Evolutionary conservation across 1,140 invertebrate genomes (phyloP), one percentile per base, ranked within the genome.

Genomic region (Philopotamus ludificatus): DNA sequence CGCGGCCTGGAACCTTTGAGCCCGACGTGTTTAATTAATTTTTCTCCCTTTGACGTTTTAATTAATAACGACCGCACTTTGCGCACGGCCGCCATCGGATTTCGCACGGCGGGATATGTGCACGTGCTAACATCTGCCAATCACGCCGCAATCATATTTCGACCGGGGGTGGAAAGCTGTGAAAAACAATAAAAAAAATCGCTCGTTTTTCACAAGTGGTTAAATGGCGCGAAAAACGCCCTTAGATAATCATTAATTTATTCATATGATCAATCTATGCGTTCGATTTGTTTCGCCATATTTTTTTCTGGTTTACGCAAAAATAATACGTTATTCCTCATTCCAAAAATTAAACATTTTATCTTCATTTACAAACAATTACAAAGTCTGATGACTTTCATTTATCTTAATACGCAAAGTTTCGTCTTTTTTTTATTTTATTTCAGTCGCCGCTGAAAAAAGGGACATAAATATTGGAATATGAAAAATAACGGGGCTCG

Each of bases 401-500:
- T n/a, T n/a, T n/a, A n/a, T n/a, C n/a, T n/a, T n/a, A n/a, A n/a
- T n/a, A n/a, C n/a, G n/a, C n/a, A n/a, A n/a, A n/a, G n/a, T n/a
- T n/a, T n/a, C n/a, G n/a, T n/a, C n/a, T n/a, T n/a, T n/a, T n/a
- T n/a, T n/a, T n/a, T n/a, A n/a, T n/a, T n/a, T n/a, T n/a, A n/a
- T n/a, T n/a, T n/a, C n/a, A n/a, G n/a, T n/a, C n/a, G n/a, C n/a
- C n/a, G n/a, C n/a, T n/a, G n/a, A n/a, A n/a, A n/a, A n/a, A n/a
- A n/a, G n/a, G n/a, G n/a, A n/a, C n/a, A n/a, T n/a, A n/a, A n/a
- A n/a, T n/a, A n/a, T n/a, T n/a, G n/a, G n/a, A n/a, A 45, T 15
- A 45, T 53, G 39, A 45, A 68, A 68, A 63, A 68, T 68, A 51
- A 64, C 66, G 45, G 51, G 41, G 57, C 66, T 68, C 66, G 66